phyloP scores from a whole-genome alignment of 2,113 vertebrate genomes.

The Anguilla rostrata region DNA sequence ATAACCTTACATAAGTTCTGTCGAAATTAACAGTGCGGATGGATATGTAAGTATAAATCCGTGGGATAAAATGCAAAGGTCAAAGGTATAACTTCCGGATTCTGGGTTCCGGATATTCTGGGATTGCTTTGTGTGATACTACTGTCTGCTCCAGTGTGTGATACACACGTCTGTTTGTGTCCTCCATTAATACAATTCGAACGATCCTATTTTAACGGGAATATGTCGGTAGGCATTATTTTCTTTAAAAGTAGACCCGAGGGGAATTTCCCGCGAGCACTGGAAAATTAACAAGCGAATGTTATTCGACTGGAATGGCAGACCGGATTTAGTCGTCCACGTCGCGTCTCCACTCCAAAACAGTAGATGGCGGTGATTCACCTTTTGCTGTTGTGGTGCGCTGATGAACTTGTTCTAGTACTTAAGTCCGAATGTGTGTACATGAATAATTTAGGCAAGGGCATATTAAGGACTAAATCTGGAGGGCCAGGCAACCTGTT shows the following conservation, averaged over 20 bases:
- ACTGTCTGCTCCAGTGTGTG: not conserved
- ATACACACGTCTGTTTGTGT: not conserved
- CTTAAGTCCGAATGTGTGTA: too few relatives aligned
- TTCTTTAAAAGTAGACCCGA: not conserved
- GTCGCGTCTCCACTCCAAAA: not conserved
- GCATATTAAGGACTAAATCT: too few relatives aligned
- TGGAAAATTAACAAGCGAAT: not conserved
- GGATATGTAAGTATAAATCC: not conserved
- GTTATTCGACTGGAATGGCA: not conserved
- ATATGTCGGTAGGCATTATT: not conserved
- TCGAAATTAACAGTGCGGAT: constrained; percentile 19
- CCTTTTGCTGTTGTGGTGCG: not conserved
- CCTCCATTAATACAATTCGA: not conserved
- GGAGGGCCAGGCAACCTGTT: too few relatives aligned
- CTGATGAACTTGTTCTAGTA: not conserved
- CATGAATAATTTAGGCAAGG: too few relatives aligned
- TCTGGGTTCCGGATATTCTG: not conserved
- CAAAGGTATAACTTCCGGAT: constrained; percentile 26
- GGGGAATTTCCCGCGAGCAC: not conserved
- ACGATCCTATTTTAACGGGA: not conserved
- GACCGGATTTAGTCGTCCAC: not conserved
- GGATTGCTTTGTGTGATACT: not conserved
- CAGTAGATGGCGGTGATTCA: not conserved
- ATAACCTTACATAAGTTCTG: not conserved
- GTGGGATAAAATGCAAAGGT: constrained; percentile 13